Conservation (phyloP, 53 echinoderm and acorn worm genomes). For the Apostichopus leukothele region DNA sequence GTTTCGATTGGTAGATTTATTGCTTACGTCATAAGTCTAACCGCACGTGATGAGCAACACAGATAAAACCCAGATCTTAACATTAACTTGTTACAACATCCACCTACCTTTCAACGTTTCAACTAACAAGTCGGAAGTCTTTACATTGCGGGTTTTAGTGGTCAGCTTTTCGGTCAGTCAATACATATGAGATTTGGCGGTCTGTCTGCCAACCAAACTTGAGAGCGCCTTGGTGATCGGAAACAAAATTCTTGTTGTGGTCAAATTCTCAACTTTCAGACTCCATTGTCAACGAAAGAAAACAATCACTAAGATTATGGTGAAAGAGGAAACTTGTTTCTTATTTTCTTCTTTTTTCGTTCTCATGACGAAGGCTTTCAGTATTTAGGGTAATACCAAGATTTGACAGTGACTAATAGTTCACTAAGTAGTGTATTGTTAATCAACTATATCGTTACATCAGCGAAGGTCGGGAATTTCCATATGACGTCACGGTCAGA, state of each 20-base stretch:
- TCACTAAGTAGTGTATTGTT: not conserved
- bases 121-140: not conserved
- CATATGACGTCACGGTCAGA: no score
- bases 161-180: constrained; percentile 5
- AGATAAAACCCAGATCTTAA: no score
- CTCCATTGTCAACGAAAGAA: constrained; percentile 5
- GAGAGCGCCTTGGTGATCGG: not conserved
- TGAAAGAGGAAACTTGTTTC: not conserved
- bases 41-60: no score
- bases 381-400: not conserved
- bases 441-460: not conserved
- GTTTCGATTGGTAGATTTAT: no score
- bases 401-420: not conserved
- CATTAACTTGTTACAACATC: no score
- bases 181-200: not conserved
- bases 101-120: not conserved
- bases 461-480: no score
- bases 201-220: constrained; percentile 1
- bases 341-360: not conserved
- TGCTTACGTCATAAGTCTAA: no score
- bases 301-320: not conserved
- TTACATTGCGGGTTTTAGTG: not conserved
- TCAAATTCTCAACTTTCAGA: not conserved
- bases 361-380: not conserved
- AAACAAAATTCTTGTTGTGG: constrained; percentile 7